phyloP scores from a whole-genome alignment of 1,140 invertebrate species.

The Drepana arcuata region DNA sequence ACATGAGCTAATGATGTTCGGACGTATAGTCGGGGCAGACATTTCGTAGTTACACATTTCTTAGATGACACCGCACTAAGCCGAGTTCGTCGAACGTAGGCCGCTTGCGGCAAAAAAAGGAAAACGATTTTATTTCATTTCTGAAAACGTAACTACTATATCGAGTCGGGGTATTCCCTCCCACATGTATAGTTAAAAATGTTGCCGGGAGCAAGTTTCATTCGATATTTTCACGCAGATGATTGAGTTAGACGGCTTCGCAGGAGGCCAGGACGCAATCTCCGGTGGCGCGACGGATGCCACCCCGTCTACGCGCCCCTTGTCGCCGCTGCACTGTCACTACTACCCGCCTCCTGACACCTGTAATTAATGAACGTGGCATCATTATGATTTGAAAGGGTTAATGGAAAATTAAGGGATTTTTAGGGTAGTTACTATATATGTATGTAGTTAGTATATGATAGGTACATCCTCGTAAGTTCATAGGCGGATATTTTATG shows the following conservation, averaged over 20 bases:
- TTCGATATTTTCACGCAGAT: constrained; percentile 56
- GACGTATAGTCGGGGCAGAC: constrained; percentile 36
- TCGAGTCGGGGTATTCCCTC: constrained; percentile 16
- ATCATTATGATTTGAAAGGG: too few relatives aligned
- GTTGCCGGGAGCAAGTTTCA: constrained; percentile 41
- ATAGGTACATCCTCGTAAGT: too few relatives aligned
- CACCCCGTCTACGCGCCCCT: constrained; percentile 14
- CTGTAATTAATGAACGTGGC: constrained; percentile 23
- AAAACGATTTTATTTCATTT: constrained; percentile 22
- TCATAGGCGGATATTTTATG: too few relatives aligned
- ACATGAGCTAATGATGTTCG: constrained; percentile 49
- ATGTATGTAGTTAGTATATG: too few relatives aligned
- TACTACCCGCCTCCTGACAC: too few relatives aligned
- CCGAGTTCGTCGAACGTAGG: constrained; percentile 2
- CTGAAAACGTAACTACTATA: constrained; percentile 13
- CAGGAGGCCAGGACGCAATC: constrained; percentile 58
- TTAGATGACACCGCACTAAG: constrained; percentile 9
- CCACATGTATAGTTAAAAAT: constrained; percentile 34
- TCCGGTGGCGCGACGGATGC: constrained; percentile 43
- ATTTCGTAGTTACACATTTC: constrained; percentile 23
- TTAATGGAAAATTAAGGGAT: too few relatives aligned
- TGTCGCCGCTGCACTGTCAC: constrained; percentile 18
- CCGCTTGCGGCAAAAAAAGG: constrained; percentile 7
- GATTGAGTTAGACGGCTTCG: constrained; percentile 59
- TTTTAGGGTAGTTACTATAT: too few relatives aligned